Evolutionary conservation across 2,797 vertebrate genomes (phyloP), one percentile per base, ranked within the genome.

Genomic region (Galaxias olidus): DNA sequence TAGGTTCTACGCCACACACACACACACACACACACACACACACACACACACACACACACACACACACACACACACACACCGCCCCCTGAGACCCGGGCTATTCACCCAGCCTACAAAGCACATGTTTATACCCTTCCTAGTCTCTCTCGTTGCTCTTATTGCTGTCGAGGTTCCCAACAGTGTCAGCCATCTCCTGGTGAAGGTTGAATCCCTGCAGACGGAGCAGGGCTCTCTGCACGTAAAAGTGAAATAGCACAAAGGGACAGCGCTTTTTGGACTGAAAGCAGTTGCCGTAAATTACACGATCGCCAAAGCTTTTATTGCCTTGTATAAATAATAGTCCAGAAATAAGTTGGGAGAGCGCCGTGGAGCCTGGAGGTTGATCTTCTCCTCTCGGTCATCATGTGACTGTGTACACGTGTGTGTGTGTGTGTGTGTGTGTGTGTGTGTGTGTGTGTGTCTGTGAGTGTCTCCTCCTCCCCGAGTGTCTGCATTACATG

Each of bases 321-420:
- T 3, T 84, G 69, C 67, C 80, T 74, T 61, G 58, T 79, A 83
- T 84, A 85, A 87, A 87, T 79, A 73, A 83, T 84, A 63, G 70
- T 73, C 52, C 51, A 68, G 74, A 73, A 87, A 76, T 76, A 40
- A 47, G 46, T 15, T 11, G 77, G 69, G 66, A 73, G 8, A 53
- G 17, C 17, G 66, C 54, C 19, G 63, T 43, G 44, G 20, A 54
- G 51, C 53, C 47, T 75, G 73, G 72, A 63, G 73, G 63, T 58
- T 69, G 72, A 73, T 69, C 54, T 80, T 81, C 53, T 65, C 53
- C 71, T 59, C 68, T 74, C 52, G 65, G 64, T 62, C 67, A 73
- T 59, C 45, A 18, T 48, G 51, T 59, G 55, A 12, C 45, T 65
- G 64, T 60, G 49, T 47, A 41, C 17, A 5, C n/a, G 17, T 54